These are phyloP conservation scores for Papilio helenus DNA, from an alignment of 1,140 invertebrate genomes.

Conservation along the genomic window DNA sequence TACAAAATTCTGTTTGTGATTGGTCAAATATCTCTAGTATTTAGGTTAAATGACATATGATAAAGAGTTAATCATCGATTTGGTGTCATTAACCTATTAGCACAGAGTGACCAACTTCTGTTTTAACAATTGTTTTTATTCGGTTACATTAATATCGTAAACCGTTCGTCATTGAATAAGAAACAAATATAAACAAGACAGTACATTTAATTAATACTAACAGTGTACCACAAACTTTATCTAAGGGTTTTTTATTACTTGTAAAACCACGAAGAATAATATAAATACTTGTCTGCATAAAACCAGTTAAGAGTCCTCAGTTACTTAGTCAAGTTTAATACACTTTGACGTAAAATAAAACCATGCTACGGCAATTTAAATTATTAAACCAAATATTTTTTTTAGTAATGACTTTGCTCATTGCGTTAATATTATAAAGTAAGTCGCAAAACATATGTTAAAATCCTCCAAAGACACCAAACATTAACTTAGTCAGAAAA, in stretches of 20 bases:
- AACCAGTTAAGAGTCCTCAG: neutral
- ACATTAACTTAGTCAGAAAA: neutral
- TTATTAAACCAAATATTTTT: neutral
- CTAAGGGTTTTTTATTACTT: conserved; percentile 8
- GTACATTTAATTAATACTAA: neutral
- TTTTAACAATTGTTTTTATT: no score
- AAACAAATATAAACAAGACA: neutral
- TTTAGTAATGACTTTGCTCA: no score
- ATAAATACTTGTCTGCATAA: neutral
- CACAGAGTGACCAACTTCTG: no score
- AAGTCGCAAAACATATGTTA: no score
- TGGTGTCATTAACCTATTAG: no score
- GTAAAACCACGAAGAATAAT: neutral
- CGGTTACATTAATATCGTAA: neutral
- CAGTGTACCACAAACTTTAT: neutral
- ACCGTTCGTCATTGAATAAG: neutral
- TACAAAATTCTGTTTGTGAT: no score
- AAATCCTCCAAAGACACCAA: neutral
- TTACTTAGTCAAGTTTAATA: neutral
- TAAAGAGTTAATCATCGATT: no score
- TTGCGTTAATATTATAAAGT: no score
- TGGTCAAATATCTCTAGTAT: no score
- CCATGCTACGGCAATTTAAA: neutral
- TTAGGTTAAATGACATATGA: no score
- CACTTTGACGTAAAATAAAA: neutral